Conservation (phyloP, 2,888 invertebrate genomes). For the Synergus laeviventris region DNA sequence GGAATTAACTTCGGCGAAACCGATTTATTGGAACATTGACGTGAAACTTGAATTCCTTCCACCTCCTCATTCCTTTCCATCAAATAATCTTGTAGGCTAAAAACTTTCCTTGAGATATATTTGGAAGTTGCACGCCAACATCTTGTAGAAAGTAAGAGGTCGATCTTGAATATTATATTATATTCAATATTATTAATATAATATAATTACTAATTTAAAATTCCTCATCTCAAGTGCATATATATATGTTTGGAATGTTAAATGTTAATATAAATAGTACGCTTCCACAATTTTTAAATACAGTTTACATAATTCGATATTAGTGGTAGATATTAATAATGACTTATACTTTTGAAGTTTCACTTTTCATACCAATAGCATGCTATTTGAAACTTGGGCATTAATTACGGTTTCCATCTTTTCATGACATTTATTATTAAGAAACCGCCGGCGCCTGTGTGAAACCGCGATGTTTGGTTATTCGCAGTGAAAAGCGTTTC, state of each 20-base stretch:
- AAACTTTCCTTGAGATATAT: background rate
- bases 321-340: background rate
- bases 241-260: too few species aligned
- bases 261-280: background rate
- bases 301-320: background rate
- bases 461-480: background rate
- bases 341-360: background rate
- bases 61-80: background rate
- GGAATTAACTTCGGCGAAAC: background rate
- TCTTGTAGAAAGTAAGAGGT: background rate
- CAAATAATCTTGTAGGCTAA: background rate
- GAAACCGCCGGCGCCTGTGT: background rate
- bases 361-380: background rate
- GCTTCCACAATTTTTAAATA: background rate
- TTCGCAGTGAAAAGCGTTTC: background rate
- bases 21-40: background rate
- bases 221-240: too few species aligned
- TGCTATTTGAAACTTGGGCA: background rate
- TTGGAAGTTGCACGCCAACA: background rate
- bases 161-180: background rate
- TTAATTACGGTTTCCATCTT: background rate
- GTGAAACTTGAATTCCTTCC: background rate
- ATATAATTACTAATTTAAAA: too few species aligned
- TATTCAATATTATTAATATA: too few species aligned
- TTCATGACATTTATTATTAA: conserved; percentile 11